Conservation (phyloP, 2,888 invertebrate species). For the Endomychus coccineus region DNA sequence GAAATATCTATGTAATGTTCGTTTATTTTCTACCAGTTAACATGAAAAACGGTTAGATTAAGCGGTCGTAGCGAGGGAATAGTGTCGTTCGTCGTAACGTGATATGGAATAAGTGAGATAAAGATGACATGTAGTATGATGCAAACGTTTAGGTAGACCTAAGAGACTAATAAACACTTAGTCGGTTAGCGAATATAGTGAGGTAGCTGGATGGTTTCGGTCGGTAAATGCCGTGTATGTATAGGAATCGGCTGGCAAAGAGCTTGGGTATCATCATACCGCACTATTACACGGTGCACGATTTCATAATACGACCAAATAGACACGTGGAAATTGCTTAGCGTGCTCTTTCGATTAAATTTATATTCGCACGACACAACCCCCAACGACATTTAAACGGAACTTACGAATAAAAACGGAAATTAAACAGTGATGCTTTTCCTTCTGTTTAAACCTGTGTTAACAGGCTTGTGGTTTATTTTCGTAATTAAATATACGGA, state of each 20-base stretch:
- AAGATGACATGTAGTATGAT: background rate
- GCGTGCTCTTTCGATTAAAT: conserved; percentile 20
- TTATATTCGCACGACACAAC: conserved; percentile 18
- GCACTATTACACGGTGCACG: conserved; percentile 18
- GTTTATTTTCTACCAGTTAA: too few species aligned
- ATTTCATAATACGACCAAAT: conserved; percentile 22
- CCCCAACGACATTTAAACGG: conserved; percentile 12
- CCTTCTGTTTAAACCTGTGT: too few species aligned
- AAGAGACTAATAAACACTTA: conserved; percentile 5
- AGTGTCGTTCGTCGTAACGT: too few species aligned
- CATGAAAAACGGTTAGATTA: too few species aligned
- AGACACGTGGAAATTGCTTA: conserved; percentile 23
- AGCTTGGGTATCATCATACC: conserved; percentile 6
- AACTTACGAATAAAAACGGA: conserved; percentile 2
- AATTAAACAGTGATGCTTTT: conserved; percentile 6
- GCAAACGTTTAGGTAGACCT: conserved; percentile 1
- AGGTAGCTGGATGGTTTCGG: background rate
- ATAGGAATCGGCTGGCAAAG: too few species aligned
- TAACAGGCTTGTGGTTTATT: too few species aligned
- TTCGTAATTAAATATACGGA: too few species aligned
- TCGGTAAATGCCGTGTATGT: too few species aligned
- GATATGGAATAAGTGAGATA: too few species aligned
- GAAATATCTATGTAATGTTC: too few species aligned
- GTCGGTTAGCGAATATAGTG: background rate
- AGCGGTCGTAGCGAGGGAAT: too few species aligned